Evolutionary conservation across 2,888 invertebrate genomes (phyloP), one percentile per base, ranked within the genome.

Genomic region (Melieria crassipennis): DNA sequence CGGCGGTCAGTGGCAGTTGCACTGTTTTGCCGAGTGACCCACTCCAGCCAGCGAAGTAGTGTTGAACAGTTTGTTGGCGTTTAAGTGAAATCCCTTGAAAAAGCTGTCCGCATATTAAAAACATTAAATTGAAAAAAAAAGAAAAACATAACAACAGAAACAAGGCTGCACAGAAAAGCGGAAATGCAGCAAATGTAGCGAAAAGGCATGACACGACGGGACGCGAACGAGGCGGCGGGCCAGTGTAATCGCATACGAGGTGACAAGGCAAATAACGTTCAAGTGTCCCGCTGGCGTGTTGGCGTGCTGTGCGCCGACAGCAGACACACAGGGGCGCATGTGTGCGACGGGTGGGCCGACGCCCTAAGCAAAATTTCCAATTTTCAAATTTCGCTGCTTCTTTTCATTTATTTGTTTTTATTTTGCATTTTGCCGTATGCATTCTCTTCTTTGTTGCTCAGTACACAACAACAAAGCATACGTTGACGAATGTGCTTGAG

Each of bases 201-300:
- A 13, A 7, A 5, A 56, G 30, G 10, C 42, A 7, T 11, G 4
- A 7, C 13, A n/a, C 56, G 7, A 16, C n/a, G 7, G 13, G 3
- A 46, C 11, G 11, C 30, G 11, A 58, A 58, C 43, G 43, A 42
- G 10, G 43, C 5, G 58, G 42, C 10, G 42, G 43, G 42, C 10
- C 52, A 43, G 11, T 13, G 46, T 7, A 57, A 47, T 56, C 57
- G 16, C 57, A 16, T 6, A 5, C 65, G 48, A 72, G 75, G 76
- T 75, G 76, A 76, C 73, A 75, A 75, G 73, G 72, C 74, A 76
- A 76, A 76, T 73, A 75, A 71, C 71, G 69, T 69, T 69, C 63
- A 72, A 75, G 72, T 73, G 70, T 69, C 73, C 76, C 72, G 69
- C 70, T 72, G 72, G 76, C 75, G 30, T 30, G 30, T 30, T 30